Conservation (phyloP, 2,113 vertebrate genomes). For the Phalacrocorax brasilianus region DNA sequence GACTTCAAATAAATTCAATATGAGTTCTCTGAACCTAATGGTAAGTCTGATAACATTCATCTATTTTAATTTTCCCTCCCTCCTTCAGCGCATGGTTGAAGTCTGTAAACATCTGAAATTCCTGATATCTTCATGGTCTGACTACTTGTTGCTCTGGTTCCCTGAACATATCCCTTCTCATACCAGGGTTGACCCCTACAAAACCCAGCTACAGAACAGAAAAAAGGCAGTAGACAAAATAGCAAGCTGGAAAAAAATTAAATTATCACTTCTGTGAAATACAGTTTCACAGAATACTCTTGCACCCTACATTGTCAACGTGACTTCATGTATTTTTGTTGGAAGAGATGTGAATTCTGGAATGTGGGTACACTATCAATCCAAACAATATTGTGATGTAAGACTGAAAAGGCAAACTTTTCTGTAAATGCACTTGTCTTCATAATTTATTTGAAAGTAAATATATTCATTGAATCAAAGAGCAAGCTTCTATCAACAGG, state of each 20-base stretch:
- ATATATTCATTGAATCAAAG: not conserved
- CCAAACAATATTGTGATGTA: not conserved
- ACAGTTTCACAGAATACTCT: not conserved
- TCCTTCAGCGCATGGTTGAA: not conserved
- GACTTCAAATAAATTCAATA: not conserved
- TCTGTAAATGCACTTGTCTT: not conserved
- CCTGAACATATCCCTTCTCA: not conserved
- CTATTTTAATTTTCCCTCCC: not conserved
- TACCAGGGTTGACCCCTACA: accelerated
- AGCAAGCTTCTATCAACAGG: not conserved
- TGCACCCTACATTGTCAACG: not conserved
- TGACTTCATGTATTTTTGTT: not conserved
- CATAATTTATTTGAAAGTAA: not conserved
- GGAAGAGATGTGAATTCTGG: not conserved
- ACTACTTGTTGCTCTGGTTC: not conserved
- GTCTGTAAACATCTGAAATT: not conserved
- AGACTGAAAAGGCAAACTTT: not conserved
- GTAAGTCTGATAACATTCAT: not conserved
- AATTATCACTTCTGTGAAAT: not conserved
- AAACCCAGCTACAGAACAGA: not conserved
- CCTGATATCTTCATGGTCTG: not conserved
- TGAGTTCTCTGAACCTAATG: not conserved
- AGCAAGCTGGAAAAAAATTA: not conserved
- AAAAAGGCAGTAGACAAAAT: not conserved
- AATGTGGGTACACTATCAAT: not conserved